These are phyloP conservation scores for Leptoclinus maculatus DNA, from an alignment of 2,797 vertebrate genomes.

Conservation along the genomic window DNA sequence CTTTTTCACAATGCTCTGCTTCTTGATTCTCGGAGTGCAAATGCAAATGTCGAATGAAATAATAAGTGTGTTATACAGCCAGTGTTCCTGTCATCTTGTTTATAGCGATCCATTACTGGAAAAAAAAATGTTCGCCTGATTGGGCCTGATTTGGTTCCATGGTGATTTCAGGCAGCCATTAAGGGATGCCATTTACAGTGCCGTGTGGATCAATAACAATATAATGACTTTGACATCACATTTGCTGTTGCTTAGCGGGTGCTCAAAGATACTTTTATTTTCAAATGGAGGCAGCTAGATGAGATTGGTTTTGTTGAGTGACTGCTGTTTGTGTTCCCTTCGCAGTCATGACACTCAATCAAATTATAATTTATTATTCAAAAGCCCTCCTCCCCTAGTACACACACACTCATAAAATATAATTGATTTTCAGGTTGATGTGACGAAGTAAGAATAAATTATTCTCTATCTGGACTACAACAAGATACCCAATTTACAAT, in stretches of 20 bases:
- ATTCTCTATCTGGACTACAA: constrained; percentile 46
- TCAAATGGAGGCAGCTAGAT: constrained; percentile 57
- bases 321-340: constrained; percentile 66
- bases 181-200: constrained; percentile 72
- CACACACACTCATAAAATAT: constrained; percentile 1
- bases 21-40: constrained; percentile 84
- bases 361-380: constrained; percentile 73
- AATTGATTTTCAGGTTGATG: constrained; percentile 55
- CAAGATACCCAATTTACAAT: constrained; percentile 29
- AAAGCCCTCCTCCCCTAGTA: constrained; percentile 29
- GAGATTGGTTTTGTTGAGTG: constrained; percentile 65
- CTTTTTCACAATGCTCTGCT: constrained; percentile 83
- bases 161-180: constrained; percentile 75
- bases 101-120: constrained; percentile 65
- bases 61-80: constrained; percentile 79
- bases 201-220: constrained; percentile 74
- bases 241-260: constrained; percentile 65
- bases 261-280: constrained; percentile 61
- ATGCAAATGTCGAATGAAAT: constrained; percentile 78
- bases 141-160: constrained; percentile 71
- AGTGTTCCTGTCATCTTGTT: constrained; percentile 86
- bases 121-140: constrained; percentile 70
- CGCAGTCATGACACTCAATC: constrained; percentile 66
- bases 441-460: constrained; percentile 45
- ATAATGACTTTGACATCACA: constrained; percentile 72